Evolutionary conservation across 1,140 invertebrate genomes (phyloP).

Genomic region (Cardiocondyla obscurior): DNA sequence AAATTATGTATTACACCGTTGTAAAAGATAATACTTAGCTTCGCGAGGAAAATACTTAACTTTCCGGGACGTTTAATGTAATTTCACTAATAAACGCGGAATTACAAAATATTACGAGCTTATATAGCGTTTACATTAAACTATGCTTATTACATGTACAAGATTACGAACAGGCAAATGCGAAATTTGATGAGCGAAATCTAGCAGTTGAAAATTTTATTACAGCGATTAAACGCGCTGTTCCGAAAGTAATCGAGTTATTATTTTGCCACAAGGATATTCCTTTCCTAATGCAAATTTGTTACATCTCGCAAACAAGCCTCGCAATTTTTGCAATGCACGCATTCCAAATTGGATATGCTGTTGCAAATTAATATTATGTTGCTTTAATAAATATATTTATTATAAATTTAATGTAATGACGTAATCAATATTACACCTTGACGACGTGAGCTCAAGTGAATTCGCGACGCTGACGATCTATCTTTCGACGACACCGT

Average conservation of each 20-base stretch:
- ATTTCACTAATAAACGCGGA: neutral
- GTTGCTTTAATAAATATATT: neutral
- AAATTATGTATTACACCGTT: neutral
- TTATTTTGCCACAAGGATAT: neutral
- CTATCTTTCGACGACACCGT: neutral
- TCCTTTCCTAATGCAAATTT: neutral
- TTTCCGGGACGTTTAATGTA: neutral
- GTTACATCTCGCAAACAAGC: neutral
- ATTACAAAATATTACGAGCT: slow-evolving; percentile 1
- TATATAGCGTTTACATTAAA: slow-evolving; percentile 3
- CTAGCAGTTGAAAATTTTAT: slow-evolving; percentile 26
- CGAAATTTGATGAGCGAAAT: slow-evolving; percentile 11
- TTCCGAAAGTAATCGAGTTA: neutral
- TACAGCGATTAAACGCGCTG: neutral
- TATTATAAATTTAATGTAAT: neutral
- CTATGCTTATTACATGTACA: slow-evolving; percentile 9
- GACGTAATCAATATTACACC: neutral
- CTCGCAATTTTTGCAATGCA: neutral
- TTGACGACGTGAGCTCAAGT: neutral
- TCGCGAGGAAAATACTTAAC: neutral
- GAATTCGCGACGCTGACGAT: neutral
- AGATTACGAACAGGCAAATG: neutral
- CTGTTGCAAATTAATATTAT: neutral
- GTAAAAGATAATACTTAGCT: neutral
- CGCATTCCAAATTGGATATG: neutral